These are phyloP conservation scores for Ivindomyrus marchei DNA, from an alignment of 2,113 vertebrate species.

Conservation along the genomic window DNA sequence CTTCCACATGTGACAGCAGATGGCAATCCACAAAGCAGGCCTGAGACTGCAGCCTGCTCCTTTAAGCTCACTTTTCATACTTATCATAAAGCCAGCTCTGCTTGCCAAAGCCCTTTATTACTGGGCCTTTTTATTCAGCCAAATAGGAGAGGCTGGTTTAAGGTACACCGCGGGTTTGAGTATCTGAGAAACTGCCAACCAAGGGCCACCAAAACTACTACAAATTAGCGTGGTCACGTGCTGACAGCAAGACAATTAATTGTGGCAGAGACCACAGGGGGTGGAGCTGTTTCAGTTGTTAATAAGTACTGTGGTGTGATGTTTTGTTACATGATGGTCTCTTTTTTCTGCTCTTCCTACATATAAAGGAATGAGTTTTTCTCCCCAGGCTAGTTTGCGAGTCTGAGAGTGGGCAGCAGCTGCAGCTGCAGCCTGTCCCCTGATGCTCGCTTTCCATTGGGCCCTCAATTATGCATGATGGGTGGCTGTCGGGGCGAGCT, in stretches of 20 bases:
- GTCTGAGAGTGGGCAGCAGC: not conserved
- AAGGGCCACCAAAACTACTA: not conserved
- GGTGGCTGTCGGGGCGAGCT: not conserved
- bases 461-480: slow-evolving; percentile 18
- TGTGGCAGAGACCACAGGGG: not conserved
- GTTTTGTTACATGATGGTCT: not conserved
- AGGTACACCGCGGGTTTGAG: not conserved
- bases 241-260: not conserved
- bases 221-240: not conserved
- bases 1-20: not conserved
- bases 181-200: not conserved
- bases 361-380: not conserved
- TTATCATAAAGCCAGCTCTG: not conserved
- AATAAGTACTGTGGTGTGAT: not conserved
- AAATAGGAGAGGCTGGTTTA: not conserved
- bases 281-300: not conserved
- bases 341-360: not conserved
- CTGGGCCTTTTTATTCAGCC: not conserved
- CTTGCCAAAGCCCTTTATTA: not conserved
- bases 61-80: not conserved
- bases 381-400: not conserved
- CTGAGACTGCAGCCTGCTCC: not conserved
- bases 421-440: slow-evolving; percentile 4
- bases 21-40: not conserved
- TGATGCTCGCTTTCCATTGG: not conserved